These are phyloP conservation scores for Limenitis camilla DNA, from an alignment of 2,888 invertebrate genomes.

Conservation along the genomic window DNA sequence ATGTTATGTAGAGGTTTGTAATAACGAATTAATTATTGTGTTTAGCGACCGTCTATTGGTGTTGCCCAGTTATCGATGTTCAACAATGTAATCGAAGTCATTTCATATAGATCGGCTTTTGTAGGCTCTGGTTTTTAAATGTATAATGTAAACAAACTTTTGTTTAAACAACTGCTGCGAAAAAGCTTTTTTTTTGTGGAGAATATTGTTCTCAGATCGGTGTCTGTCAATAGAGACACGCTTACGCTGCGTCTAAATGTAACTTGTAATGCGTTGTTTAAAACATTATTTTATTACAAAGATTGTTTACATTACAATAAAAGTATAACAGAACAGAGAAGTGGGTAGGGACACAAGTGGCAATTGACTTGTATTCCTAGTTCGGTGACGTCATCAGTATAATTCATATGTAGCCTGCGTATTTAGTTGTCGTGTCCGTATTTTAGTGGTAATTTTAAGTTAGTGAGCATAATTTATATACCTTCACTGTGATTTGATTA, in stretches of 20 bases:
- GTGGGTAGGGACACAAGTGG: constrained; percentile 2
- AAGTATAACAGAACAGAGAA: constrained; percentile 4
- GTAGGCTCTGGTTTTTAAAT: too few species aligned
- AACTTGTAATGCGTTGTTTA: too few species aligned
- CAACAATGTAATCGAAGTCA: constrained; percentile 4
- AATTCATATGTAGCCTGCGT: constrained; percentile 26
- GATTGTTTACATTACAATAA: neutral
- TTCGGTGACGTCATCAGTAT: constrained; percentile 41
- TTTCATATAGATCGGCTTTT: constrained; percentile 6
- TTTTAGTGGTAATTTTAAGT: constrained; percentile 63
- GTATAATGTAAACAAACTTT: too few species aligned
- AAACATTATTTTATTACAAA: too few species aligned
- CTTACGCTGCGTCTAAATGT: too few species aligned
- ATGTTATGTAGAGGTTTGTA: constrained; percentile 67
- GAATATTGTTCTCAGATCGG: too few species aligned
- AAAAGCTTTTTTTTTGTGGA: too few species aligned
- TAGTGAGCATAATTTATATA: constrained; percentile 63
- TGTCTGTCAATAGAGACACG: too few species aligned
- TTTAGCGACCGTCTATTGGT: constrained; percentile 42
- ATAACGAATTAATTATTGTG: constrained; percentile 48
- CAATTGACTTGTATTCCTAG: constrained; percentile 7
- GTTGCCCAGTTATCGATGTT: constrained; percentile 25
- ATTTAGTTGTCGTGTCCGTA: constrained; percentile 20
- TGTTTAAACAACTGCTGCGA: too few species aligned
- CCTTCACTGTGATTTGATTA: constrained; percentile 69